Base-by-base conservation (phyloP, 2,888 invertebrate genomes). In the Carterocephalus palaemon region DNA sequence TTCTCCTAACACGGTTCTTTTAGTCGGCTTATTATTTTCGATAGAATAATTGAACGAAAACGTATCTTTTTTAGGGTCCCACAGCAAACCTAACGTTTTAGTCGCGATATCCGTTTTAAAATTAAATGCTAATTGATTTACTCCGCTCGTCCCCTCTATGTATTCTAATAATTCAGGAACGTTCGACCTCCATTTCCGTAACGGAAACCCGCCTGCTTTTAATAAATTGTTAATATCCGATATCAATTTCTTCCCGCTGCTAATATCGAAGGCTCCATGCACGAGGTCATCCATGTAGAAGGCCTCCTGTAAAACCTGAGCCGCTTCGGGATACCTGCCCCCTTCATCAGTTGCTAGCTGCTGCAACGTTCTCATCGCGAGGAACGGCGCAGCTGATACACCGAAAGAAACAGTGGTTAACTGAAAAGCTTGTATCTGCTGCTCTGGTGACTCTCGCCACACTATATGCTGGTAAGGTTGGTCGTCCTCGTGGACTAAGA, bases 151-250 rank as follows among this genome's bases (percentile, higher is more conserved):
- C 31, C 32, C 28, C 46, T 16, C 29, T 52, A 29, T 12, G 48
- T 22, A 9, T 40, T 8, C 1, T 39, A 15, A 23, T 42, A n/a
- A n/a, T n/a, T n/a, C n/a, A n/a, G n/a, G n/a, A n/a, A n/a, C 40
- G 28, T 59, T 56, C 0, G 50, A 54, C 2, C 6, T 47, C 62
- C 60, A 64, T 40, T 69, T 62, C 12, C 64, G 56, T 2, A 70
- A 38, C 2, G 52, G 29, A 45, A 71, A 69, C 0, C 68, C 65
- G 3, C 60, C 67, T 3, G 46, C 47, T 20, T 33, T 47, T 13
- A 69, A 22, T 4, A 65, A 16, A 15, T 1, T 31, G 9, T 7
- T 37, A 19, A 23, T 19, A 1, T 39, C 12, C 2, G 16, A 56
- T 3, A 59, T 37, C 29, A 61, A 49, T 23, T 40, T 46, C 12